These are phyloP conservation scores for Ursus arctos DNA, from an alignment of 2,113 vertebrate species.

Conservation along the genomic window DNA sequence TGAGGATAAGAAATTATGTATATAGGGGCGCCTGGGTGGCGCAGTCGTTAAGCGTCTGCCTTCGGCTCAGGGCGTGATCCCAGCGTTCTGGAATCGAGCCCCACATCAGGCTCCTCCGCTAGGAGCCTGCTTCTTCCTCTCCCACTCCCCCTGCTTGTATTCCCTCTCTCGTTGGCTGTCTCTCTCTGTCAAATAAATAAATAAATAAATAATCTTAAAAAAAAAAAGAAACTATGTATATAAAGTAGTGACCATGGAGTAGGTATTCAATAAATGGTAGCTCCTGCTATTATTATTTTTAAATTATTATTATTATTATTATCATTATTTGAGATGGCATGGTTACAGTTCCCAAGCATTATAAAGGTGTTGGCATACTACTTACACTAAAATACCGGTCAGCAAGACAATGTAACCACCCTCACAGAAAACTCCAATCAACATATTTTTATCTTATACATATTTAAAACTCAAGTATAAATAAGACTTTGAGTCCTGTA, in stretches of 20 bases:
- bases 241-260: background rate
- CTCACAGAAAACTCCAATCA: background rate
- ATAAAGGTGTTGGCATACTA: background rate
- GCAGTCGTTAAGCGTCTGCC: too few species aligned
- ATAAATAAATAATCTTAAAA: too few species aligned
- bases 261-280: background rate
- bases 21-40: too few species aligned
- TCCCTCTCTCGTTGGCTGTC: too few species aligned
- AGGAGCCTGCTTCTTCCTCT: too few species aligned
- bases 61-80: too few species aligned
- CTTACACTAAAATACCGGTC: background rate
- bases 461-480: constrained; percentile 48
- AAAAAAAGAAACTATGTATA: background rate
- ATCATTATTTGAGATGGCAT: background rate
- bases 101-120: too few species aligned
- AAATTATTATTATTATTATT: background rate
- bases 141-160: too few species aligned
- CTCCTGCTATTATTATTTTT: background rate
- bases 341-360: background rate
- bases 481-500: constrained; percentile 50
- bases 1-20: background rate
- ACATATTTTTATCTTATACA: constrained; percentile 16
- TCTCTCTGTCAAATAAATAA: too few species aligned
- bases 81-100: too few species aligned
- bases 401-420: background rate